Base-by-base conservation (phyloP, 2,888 invertebrate species). In the Caenorhabditis wallacei region DNA sequence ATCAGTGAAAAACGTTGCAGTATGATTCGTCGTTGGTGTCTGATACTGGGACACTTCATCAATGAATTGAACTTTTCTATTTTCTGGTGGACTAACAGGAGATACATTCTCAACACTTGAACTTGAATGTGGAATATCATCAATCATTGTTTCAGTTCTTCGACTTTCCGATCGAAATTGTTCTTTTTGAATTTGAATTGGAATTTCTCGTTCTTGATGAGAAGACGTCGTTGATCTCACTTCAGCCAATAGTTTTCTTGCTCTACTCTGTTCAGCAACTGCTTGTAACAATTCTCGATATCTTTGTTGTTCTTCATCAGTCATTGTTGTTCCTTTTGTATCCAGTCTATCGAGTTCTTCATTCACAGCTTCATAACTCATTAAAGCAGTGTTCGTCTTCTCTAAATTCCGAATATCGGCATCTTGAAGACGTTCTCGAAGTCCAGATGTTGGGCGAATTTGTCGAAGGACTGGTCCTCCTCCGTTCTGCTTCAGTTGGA, bases 261-360 rank as follows among this genome's bases (percentile, higher is more conserved):
- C 53, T 40, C 76, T 46, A 43, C 78, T 74, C 64, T 80, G 80
- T 18, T 76, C 82, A 51, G 78, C 61, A 11, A 66, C 74, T 8
- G 75, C 72, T 26, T 83, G 76, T 22, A 85, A 59, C 8, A 85
- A 56, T 22, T 84, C 84, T 53, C 85, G 70, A 66, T 86, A 88
- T 22, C 88, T 61, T 22, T 56, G 51, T 35, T 72, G 76, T 35
- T 88, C 88, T 13, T 75, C 85, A 43, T 88, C 87, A 8, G 85
- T 88, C 84, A 87, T 85, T 48, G 74, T 74, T 10, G 70, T 79
- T 24, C 84, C 87, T 57, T 88, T 87, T 61, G 76, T 68, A 70
- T 90, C 90, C 13, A 90, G 74, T 26, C 84, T 79, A 43, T 87
- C 86, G 59, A 88, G 69, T 57, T 90, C 89, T 8, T 87, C 88